Evolutionary conservation across 2,888 invertebrate genomes (phyloP).

Genomic region (Anagyrus pseudococci): DNA sequence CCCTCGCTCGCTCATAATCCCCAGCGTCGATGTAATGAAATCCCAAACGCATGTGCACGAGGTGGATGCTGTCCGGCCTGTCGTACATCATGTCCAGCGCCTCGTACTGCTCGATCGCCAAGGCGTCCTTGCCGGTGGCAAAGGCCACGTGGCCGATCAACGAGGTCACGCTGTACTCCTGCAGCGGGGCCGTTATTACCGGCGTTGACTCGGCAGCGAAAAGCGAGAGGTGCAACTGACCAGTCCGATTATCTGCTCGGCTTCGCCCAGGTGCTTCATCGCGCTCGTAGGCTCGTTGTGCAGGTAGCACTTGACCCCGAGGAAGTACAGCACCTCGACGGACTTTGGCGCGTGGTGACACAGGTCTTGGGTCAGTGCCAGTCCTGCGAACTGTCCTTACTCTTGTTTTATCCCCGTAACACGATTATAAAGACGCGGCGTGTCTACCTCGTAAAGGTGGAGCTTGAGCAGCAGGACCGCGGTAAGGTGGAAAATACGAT

Average conservation of each 20-base stretch:
- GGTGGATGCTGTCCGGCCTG: slow-evolving; percentile 47
- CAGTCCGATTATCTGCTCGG: slow-evolving; percentile 44
- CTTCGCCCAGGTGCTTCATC: slow-evolving; percentile 46
- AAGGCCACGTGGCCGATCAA: slow-evolving; percentile 49
- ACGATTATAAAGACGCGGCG: not conserved
- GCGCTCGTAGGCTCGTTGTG: slow-evolving; percentile 45
- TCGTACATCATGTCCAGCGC: slow-evolving; percentile 46
- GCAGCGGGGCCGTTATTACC: no score
- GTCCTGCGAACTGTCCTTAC: slow-evolving; percentile 46
- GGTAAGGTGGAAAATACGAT: slow-evolving; percentile 42
- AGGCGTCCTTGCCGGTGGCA: slow-evolving; percentile 37
- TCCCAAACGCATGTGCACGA: slow-evolving; percentile 50
- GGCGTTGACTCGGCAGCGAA: no score
- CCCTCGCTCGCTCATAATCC: slow-evolving; percentile 44
- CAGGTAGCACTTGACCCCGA: slow-evolving; percentile 49
- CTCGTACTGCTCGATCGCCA: slow-evolving; percentile 47
- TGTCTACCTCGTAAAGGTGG: slow-evolving; percentile 46
- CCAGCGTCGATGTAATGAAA: slow-evolving; percentile 41
- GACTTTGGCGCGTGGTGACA: slow-evolving; percentile 38
- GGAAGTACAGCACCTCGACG: slow-evolving; percentile 46
- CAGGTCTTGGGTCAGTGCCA: slow-evolving; percentile 49
- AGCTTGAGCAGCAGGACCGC: slow-evolving; percentile 47
- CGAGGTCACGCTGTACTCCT: slow-evolving; percentile 50
- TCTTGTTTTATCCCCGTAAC: not conserved
- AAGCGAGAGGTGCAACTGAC: slow-evolving; percentile 34